Evolutionary conservation across 2,888 invertebrate species (phyloP), one percentile per base, ranked within the genome.

Genomic region (Oeneis ivallda): DNA sequence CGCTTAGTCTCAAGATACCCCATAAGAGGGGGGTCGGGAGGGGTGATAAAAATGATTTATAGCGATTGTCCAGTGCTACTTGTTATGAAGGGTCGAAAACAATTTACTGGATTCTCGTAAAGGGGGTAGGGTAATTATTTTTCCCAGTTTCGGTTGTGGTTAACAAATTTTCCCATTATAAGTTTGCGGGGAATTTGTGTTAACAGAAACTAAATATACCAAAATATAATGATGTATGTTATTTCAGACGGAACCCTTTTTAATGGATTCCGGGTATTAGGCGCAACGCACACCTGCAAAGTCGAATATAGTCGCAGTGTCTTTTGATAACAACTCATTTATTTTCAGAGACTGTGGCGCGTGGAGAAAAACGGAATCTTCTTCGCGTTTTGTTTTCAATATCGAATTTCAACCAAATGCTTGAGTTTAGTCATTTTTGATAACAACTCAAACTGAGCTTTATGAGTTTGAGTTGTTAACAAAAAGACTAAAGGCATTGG

Each of bases 1-100:
- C 19, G 8, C 19, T 56, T 19, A 41, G 41, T n/a, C 41, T 56
- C 64, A 61, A 66, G 65, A 63, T 54, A 65, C 70, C 70, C 75
- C 77, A 70, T 68, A 39, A 19, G 13, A 56, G 41, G 41, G 56
- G 34, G 53, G 39, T 15, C 81, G 78, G 80, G 74, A 76, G 73
- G 72, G 78, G 84, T 84, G 85, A 86, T 87, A 90, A 89, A 89
- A 88, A 89, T 90, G 89, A 92, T 92, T 91, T 90, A 92, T 89
- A 79, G 78, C 80, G 81, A 80, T 86, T 86, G 89, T 87, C 89
- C 89, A 86, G 82, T 76, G 76, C 79, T 78, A 82, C 82, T 84
- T 81, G 84, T 79, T 84, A 83, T 77, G 79, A 78, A 83, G 88
- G 89, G 88, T 84, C 78, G 81, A 84, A 89, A 91, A 91, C 87